Conservation (phyloP, 92 coral and sea anemone genomes). For the Pocillopora grandis region DNA sequence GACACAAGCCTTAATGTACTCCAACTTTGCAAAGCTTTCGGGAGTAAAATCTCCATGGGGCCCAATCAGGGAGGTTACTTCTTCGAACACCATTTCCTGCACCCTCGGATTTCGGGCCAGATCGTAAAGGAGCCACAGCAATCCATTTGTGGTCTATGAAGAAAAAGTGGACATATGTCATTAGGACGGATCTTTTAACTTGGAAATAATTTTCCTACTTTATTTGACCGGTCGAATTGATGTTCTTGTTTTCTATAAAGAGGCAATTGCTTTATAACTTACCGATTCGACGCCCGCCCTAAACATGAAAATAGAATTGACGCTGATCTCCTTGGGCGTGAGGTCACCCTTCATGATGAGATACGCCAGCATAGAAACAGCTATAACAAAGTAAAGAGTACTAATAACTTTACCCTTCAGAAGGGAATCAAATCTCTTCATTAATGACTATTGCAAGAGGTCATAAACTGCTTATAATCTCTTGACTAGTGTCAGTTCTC, state of each 20-base stretch:
- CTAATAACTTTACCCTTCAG: not conserved
- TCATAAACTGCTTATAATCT: too few species aligned
- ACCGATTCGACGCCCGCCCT: constrained; percentile 28
- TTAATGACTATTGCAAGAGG: too few species aligned
- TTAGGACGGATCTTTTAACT: not conserved
- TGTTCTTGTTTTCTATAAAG: too few species aligned
- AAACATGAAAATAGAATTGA: constrained; percentile 7
- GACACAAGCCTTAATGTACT: constrained; percentile 18
- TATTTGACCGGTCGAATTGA: not conserved
- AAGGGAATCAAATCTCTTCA: too few species aligned
- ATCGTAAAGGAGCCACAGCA: constrained; percentile 12
- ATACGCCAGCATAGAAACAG: constrained; percentile 16
- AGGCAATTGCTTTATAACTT: not conserved
- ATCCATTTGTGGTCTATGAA: not conserved
- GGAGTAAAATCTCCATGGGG: constrained; percentile 14
- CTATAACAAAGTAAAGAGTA: not conserved
- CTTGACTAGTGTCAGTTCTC: too few species aligned
- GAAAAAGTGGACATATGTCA: not conserved
- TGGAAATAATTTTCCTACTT: not conserved
- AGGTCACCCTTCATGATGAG: constrained; percentile 19
- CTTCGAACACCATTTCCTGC: constrained; percentile 7
- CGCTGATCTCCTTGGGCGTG: constrained; percentile 10
- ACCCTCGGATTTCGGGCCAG: constrained; percentile 15
- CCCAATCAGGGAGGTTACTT: not conserved
- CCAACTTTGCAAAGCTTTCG: constrained; percentile 7